Percentiles rank a stretch among this genome's conserved stretches.
Evolutionary conservation across 2,113 vertebrate species (phyloP).

Genomic region (Myanophis thanlyinensis): DNA sequence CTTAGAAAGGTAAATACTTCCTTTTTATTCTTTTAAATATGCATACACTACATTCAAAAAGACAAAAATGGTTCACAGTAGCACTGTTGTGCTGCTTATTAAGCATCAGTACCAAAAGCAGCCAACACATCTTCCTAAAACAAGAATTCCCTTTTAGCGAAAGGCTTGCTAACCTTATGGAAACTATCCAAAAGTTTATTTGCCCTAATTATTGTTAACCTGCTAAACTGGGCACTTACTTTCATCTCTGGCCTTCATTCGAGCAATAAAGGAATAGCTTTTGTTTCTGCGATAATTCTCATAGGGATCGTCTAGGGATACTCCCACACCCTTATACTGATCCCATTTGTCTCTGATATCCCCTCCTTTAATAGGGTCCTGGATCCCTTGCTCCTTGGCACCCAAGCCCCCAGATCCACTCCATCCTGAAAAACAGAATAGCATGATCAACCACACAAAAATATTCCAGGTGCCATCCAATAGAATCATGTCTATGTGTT

Average conservation of each 20-base stretch:
- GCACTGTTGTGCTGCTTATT: background rate
- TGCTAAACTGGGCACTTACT: slow-evolving; percentile 70
- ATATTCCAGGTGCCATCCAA: background rate
- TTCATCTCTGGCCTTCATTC: slow-evolving; percentile 98
- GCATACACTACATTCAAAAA: background rate
- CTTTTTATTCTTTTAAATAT: background rate
- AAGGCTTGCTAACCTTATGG: background rate
- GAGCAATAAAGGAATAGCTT: slow-evolving; percentile 97
- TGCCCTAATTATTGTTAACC: background rate
- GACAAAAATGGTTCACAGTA: background rate
- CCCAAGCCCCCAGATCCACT: slow-evolving; percentile 94
- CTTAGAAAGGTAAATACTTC: background rate
- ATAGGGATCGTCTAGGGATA: slow-evolving; percentile 92
- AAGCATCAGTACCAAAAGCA: background rate
- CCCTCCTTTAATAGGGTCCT: slow-evolving; percentile 97
- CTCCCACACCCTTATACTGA: slow-evolving; percentile 97
- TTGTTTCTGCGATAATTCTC: slow-evolving; percentile 98
- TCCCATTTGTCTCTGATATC: slow-evolving; percentile 97
- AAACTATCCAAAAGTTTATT: background rate
- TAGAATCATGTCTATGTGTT: background rate
- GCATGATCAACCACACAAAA: background rate
- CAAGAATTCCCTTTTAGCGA: background rate
- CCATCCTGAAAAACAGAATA: slow-evolving; percentile 76
- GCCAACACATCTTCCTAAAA: background rate
- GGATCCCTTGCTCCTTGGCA: slow-evolving; percentile 97